Evolutionary conservation across 1,140 invertebrate genomes (phyloP), one percentile per base, ranked within the genome.

Genomic region (Caenorhabditis remanei): DNA sequence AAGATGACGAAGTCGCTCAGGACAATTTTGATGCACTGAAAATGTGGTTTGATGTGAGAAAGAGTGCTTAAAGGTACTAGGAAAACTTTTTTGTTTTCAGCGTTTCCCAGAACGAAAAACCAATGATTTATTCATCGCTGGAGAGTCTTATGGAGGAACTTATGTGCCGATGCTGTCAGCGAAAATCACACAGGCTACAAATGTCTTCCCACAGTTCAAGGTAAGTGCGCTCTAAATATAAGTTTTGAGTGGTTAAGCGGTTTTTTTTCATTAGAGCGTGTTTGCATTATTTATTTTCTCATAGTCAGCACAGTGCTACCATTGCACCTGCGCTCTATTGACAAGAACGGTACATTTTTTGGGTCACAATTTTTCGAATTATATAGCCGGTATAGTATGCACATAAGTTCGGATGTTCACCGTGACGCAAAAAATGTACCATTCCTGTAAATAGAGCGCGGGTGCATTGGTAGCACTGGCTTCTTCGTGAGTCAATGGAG

Each of bases 91-190:
- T 58, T 58, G 4, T 84, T 85, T 32, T 19, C 19, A 58, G 16
- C 92, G 93, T 71, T 94, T 93, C 88, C 93, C 93, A 16, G 92
- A 93, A 87, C 93, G 90, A 50, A 88, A 85, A 14, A 88, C 91
- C 0, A 95, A 95, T 87, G 94, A 95, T 53, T 96, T 96, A 90
- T 96, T 94, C 93, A 94, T 97, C 0, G 95, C 95, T 4, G 96
- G 96, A 1, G 96, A 97, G 93, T 97, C 96, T 16, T 97, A 97
- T 93, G 96, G 94, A 14, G 96, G 96, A 5, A 93, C 71, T 9
- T 90, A 90, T 61, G 82, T 90, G 9, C 90, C 90, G 9, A 90
- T 89, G 89, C 79, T 90, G 8, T 84, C 86, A 6, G 41, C 50
- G 2, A 55, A 24, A n/a, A 32, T 90, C 8, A 56, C 85, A 0